These are phyloP conservation scores for Tholera decimalis DNA, from an alignment of 2,888 invertebrate species.

Conservation along the genomic window DNA sequence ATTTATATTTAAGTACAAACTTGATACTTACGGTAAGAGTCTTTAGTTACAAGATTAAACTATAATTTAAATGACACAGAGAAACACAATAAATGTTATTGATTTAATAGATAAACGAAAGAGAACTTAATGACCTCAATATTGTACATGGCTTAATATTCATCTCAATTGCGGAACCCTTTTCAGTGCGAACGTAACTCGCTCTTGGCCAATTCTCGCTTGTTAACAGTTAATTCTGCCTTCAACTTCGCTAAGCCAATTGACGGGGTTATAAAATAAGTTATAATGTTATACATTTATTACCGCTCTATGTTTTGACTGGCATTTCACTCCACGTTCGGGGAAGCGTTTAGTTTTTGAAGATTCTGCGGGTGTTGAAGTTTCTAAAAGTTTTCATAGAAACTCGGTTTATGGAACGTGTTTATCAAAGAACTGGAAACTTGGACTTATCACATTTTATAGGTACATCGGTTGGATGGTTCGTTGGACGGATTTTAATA, in stretches of 20 bases:
- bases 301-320: conserved; percentile 12
- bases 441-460: not conserved
- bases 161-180: not conserved
- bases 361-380: not conserved
- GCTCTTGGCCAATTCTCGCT: not conserved
- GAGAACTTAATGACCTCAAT: not conserved
- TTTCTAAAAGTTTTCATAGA: conserved; percentile 9
- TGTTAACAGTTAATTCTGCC: conserved; percentile 17
- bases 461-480: not conserved
- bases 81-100: too few species aligned
- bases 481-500: not conserved
- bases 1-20: too few species aligned
- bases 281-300: conserved; percentile 34
- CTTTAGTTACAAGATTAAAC: too few species aligned
- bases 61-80: too few species aligned
- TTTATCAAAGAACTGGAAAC: conserved; percentile 4
- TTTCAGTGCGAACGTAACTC: not conserved
- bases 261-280: conserved; percentile 24
- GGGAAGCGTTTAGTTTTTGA: not conserved
- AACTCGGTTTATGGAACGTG: conserved; percentile 15
- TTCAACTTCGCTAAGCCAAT: conserved; percentile 30
- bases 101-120: not conserved
- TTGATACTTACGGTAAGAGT: too few species aligned
- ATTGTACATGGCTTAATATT: not conserved
- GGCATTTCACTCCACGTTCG: not conserved